phyloP scores from a whole-genome alignment of 2,797 vertebrate genomes.

The Oceanodroma leucorhoa region DNA sequence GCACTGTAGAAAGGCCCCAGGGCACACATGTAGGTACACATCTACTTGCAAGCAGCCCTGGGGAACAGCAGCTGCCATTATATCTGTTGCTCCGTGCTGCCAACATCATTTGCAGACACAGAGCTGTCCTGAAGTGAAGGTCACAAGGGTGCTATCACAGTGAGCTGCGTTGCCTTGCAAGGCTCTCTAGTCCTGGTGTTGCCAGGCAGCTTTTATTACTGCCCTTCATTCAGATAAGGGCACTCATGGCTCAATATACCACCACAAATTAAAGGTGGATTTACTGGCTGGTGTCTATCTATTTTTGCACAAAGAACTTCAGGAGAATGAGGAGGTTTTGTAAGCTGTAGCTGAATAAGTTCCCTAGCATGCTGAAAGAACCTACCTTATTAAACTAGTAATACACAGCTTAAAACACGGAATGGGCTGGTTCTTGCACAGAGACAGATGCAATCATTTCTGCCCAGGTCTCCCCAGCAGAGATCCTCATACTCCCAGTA shows the following conservation, averaged over 20 bases:
- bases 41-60: not conserved
- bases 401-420: constrained; percentile 28
- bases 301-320: constrained; percentile 48
- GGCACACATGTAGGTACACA: not conserved
- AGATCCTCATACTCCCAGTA: not conserved
- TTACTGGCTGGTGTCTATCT: constrained; percentile 34
- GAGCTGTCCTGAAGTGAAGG: constrained; percentile 11
- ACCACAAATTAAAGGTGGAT: constrained; percentile 52
- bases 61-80: not conserved
- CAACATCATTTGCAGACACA: not conserved
- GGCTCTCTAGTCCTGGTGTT: not conserved
- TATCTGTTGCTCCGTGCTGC: not conserved
- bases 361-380: constrained; percentile 32
- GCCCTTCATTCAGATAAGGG: constrained; percentile 15
- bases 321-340: constrained; percentile 42
- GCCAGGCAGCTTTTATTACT: not conserved
- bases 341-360: constrained; percentile 38
- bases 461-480: not conserved
- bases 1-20: not conserved
- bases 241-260: not conserved
- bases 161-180: not conserved
- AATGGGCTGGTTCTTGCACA: constrained; percentile 35
- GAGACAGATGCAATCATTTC: not conserved
- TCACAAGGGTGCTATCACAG: not conserved
- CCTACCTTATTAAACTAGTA: constrained; percentile 39